Base-by-base conservation (phyloP, 2,797 vertebrate species). In the Gallinago solitaria region DNA sequence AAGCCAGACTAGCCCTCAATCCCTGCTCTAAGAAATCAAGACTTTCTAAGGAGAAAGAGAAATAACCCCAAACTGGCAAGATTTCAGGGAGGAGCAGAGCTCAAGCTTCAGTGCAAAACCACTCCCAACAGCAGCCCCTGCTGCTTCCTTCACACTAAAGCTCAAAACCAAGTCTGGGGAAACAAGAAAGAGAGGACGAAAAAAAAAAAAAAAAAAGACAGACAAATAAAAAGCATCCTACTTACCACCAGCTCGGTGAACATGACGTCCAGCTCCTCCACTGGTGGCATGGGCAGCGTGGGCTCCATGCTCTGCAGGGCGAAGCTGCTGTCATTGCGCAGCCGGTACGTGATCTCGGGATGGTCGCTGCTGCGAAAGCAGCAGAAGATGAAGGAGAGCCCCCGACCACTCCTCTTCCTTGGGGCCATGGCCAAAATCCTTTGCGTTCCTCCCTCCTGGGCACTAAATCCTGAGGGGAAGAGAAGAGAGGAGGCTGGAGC, bases 171-270 rank as follows among this genome's bases (percentile, higher is more conserved):
- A 86, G 43, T 35, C 39, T 9, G 20, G 28, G 17, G 5, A 50
- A 17, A 35, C 9, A 3, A 67, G n/a, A 28, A 70, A 35, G 16
- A 32, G 4, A 20, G 10, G 45, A 10, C 6, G 19, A 48, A 48
- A 23, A 0, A 1, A 11, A 14, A 50, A 11, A 14, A 50, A 16
- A 75, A 3, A 11, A 4, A 18, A 27, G 59, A 28, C 11, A 48
- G 4, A 17, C 32, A 63, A 32, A 16, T 1, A 32, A 67, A 48
- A 70, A 53, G 54, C 0, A 24, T 65, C 11, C 13, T 47, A 98
- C 99, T 97, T 95, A 99, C 99, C 98, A 99, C 99, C 82, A 99
- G 98, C 95, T 99, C 99, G 1, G 98, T 97, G 97, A 99, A 99
- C 98, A 98, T 99, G 89, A 97, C 92, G 5, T 99, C 98, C 98